These are phyloP conservation scores for Crioceris asparagi DNA, from an alignment of 2,888 invertebrate species.

Conservation along the genomic window DNA sequence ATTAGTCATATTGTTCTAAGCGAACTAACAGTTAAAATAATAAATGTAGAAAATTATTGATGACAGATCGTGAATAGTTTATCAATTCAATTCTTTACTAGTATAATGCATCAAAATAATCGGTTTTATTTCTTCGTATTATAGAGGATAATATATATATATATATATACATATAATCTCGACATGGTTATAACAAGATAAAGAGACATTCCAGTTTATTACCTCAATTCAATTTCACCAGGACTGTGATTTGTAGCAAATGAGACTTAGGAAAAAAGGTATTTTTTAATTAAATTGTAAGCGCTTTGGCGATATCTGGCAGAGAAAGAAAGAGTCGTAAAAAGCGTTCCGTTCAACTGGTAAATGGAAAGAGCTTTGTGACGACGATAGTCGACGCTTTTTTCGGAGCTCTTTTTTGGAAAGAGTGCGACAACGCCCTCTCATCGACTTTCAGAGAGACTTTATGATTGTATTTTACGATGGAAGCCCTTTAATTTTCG, in stretches of 20 bases:
- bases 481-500: slow-evolving; percentile 5
- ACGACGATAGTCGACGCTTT: too few relatives aligned
- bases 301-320: slow-evolving; percentile 6
- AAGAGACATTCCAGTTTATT: slow-evolving; percentile 2
- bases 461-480: slow-evolving; percentile 9
- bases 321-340: slow-evolving; percentile 5
- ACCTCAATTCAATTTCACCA: slow-evolving; percentile 4
- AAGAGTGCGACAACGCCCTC: slow-evolving; percentile 7
- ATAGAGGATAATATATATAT: too few relatives aligned
- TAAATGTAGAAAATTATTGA: too few relatives aligned
- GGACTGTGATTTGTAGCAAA: slow-evolving; percentile 7
- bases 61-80: too few relatives aligned
- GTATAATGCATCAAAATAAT: too few relatives aligned
- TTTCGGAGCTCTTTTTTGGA: too few relatives aligned
- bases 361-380: slow-evolving; percentile 11
- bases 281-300: slow-evolving; percentile 12
- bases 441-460: slow-evolving; percentile 9
- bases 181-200: too few relatives aligned
- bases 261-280: slow-evolving; percentile 3
- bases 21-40: too few relatives aligned
- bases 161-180: too few relatives aligned
- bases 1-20: too few relatives aligned
- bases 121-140: too few relatives aligned
- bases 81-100: too few relatives aligned
- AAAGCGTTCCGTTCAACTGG: slow-evolving; percentile 6